Evolutionary conservation across 2,113 vertebrate genomes (phyloP).

Genomic region (Meles meles): DNA sequence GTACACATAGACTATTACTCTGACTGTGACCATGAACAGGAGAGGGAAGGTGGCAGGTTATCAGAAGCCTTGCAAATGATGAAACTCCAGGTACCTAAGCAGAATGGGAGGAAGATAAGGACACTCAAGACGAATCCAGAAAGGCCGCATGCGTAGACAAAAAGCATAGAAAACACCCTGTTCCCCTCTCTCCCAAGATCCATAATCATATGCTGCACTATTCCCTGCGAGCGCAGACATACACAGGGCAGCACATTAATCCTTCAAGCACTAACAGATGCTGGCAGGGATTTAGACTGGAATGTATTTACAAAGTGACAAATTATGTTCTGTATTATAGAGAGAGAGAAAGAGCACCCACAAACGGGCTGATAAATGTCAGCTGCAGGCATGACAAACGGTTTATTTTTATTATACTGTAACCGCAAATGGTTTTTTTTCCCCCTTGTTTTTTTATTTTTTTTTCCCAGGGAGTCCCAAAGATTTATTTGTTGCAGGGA

Average conservation of each 20-base stretch:
- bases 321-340: constrained; percentile 89
- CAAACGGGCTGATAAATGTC: constrained; percentile 93
- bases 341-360: constrained; percentile 88
- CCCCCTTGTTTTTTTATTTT: constrained; percentile 16
- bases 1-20: background rate
- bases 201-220: constrained; percentile 73
- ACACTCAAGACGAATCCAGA: constrained; percentile 69
- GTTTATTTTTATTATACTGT: constrained; percentile 96
- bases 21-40: background rate
- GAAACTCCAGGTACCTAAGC: background rate
- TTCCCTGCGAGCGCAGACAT: constrained; percentile 80
- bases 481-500: constrained; percentile 85
- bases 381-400: constrained; percentile 89
- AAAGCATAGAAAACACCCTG: constrained; percentile 52
- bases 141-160: constrained; percentile 53
- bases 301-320: constrained; percentile 92
- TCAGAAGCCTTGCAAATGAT: background rate
- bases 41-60: background rate
- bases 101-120: constrained; percentile 58
- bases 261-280: constrained; percentile 88
- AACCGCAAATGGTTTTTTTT: constrained; percentile 84
- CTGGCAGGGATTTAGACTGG: constrained; percentile 89
- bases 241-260: constrained; percentile 84
- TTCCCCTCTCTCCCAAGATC: constrained; percentile 74
- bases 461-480: constrained; percentile 77